Conservation (phyloP, 2,113 vertebrate species). For the Cyphomyrus discorhynchus region DNA sequence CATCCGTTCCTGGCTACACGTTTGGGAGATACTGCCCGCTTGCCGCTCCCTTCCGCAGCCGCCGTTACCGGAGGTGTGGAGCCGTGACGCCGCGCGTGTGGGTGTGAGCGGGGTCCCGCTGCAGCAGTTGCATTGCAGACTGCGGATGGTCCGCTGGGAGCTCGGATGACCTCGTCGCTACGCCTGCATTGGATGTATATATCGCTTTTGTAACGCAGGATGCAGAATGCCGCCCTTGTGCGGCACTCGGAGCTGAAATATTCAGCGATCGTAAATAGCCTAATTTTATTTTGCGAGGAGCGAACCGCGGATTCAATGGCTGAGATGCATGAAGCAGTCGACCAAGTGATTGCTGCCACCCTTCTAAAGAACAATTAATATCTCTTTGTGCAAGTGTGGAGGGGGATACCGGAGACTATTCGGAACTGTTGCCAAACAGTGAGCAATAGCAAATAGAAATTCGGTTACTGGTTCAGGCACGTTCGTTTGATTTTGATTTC, state of each 20-base stretch:
- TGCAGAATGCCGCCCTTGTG: not conserved
- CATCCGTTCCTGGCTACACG: not conserved
- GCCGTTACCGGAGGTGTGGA: not conserved
- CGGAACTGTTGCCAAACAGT: not conserved
- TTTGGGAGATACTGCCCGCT: not conserved
- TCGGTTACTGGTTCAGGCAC: not conserved
- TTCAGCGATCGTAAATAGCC: not conserved
- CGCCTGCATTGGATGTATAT: not conserved
- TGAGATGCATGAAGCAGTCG: not conserved
- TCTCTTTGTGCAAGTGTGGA: not conserved
- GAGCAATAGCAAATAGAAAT: not conserved
- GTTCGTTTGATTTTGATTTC: not conserved
- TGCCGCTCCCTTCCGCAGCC: not conserved
- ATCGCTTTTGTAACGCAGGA: not conserved
- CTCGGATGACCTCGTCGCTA: not conserved
- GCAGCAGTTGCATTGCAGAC: constrained; percentile 47
- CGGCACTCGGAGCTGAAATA: not conserved
- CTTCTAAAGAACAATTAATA: not conserved
- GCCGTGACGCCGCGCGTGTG: constrained; percentile 41
- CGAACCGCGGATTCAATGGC: not conserved
- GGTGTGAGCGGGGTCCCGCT: constrained; percentile 48
- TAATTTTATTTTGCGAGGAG: not conserved
- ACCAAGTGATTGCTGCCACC: not conserved
- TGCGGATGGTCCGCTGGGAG: constrained; percentile 45
- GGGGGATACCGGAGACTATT: not conserved